Evolutionary conservation across 1,140 invertebrate genomes (phyloP).

Genomic region (Melanaphis sacchari): DNA sequence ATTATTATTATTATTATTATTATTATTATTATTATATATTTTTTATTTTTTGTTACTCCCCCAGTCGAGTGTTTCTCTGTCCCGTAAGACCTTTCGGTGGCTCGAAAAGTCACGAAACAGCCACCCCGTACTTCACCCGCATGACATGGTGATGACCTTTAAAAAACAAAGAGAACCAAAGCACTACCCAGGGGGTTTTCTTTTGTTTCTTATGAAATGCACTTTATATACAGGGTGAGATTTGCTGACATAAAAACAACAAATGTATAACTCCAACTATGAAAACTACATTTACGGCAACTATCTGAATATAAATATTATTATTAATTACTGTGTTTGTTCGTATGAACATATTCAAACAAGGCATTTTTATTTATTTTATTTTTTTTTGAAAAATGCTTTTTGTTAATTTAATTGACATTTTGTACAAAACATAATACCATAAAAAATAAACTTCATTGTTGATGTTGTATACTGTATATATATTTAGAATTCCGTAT

Average conservation of each 20-base stretch:
- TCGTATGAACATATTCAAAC: background rate
- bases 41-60: background rate
- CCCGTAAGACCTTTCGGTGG: slow-evolving; percentile 39
- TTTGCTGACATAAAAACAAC: background rate
- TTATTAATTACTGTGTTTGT: background rate
- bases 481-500: background rate
- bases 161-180: slow-evolving; percentile 42
- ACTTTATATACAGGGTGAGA: background rate
- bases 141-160: slow-evolving; percentile 45
- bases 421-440: background rate
- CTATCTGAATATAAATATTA: background rate
- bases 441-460: background rate
- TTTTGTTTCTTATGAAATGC: background rate
- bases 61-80: slow-evolving; percentile 24
- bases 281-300: background rate
- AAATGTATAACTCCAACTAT: background rate
- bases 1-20: too few species aligned
- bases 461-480: background rate
- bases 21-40: slow-evolving; percentile 12
- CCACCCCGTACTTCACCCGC: background rate
- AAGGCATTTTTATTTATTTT: background rate
- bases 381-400: background rate
- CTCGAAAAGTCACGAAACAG: slow-evolving; percentile 53
- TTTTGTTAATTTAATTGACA: slow-evolving; percentile 14
- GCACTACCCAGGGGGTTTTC: slow-evolving; percentile 23